A percentile compares a stretch with the other conserved stretches of the same genome.
Conservation (phyloP, 1,140 invertebrate genomes). For the Babylonia areolata region DNA sequence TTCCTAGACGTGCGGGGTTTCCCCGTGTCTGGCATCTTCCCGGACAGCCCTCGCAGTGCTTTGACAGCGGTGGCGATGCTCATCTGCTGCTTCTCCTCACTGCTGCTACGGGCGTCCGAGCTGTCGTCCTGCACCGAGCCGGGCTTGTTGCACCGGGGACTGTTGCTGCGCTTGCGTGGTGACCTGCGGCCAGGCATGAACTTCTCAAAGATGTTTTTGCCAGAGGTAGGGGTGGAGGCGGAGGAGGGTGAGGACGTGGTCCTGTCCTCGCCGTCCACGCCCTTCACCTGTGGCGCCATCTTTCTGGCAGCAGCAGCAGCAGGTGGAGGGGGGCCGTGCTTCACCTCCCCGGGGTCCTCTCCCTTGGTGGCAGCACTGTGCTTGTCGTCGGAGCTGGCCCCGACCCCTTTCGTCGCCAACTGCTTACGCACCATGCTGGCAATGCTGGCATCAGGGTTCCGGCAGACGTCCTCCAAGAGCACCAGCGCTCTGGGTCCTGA, state of each 20-base stretch:
- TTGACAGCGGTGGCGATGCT: slow-evolving; percentile 20
- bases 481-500: neutral
- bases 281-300: neutral
- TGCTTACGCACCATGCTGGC: slow-evolving; percentile 20
- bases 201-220: slow-evolving; percentile 32
- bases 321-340: neutral
- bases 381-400: neutral
- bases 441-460: neutral
- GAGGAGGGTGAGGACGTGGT: slow-evolving; percentile 2
- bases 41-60: slow-evolving; percentile 21
- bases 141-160: neutral
- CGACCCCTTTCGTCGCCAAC: neutral
- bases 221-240: neutral
- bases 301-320: neutral
- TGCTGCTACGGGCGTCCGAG: neutral
- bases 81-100: slow-evolving; percentile 17
- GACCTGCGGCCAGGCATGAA: slow-evolving; percentile 21
- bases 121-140: neutral
- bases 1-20: neutral
- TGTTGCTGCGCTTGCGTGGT: slow-evolving; percentile 21
- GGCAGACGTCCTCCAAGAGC: slow-evolving; percentile 11
- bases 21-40: neutral
- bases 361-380: neutral
- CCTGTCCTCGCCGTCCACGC: neutral
- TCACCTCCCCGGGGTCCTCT: neutral